phyloP scores from a whole-genome alignment of 2,113 vertebrate species.

The Smithornis capensis region DNA sequence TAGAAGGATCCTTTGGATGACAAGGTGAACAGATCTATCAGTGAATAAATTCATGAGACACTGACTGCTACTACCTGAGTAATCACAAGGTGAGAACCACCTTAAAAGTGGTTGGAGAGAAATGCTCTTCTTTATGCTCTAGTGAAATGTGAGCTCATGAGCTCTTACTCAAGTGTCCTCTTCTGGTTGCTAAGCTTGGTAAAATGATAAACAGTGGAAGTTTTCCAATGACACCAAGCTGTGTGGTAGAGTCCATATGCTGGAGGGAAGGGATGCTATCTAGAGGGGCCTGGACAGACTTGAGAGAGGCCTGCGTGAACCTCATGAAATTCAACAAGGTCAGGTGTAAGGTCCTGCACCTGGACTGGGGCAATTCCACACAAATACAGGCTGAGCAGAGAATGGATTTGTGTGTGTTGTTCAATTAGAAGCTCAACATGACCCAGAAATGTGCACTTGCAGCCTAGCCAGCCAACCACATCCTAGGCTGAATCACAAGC shows the following conservation, averaged over 20 bases:
- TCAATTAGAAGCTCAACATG: not conserved
- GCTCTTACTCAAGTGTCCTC: not conserved
- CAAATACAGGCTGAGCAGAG: not conserved
- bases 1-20: not conserved
- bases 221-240: not conserved
- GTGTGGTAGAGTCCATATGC: accelerated
- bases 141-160: not conserved
- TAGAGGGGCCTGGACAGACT: not conserved
- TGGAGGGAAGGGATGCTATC: not conserved
- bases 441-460: not conserved
- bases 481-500: not conserved
- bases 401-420: not conserved
- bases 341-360: not conserved
- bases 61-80: not conserved
- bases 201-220: not conserved
- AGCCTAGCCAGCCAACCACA: not conserved
- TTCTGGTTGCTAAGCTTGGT: not conserved
- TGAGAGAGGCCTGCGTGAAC: not conserved
- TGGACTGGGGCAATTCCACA: not conserved
- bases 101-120: not conserved
- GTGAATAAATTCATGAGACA: not conserved
- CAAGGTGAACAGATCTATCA: not conserved
- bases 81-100: not conserved
- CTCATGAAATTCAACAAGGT: not conserved
- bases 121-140: not conserved